Conservation (phyloP, 2,888 invertebrate genomes). For the Dugesia japonica region DNA sequence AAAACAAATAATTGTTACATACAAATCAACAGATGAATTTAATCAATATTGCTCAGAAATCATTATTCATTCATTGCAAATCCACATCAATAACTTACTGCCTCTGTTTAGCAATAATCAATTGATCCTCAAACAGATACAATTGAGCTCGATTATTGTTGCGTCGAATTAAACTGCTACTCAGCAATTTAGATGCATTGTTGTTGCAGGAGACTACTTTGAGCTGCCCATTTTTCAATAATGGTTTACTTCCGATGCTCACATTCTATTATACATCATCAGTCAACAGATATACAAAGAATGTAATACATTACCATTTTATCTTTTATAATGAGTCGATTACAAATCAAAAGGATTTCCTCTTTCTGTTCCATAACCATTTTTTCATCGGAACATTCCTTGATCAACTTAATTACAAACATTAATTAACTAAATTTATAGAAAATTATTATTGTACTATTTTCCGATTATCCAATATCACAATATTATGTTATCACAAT, state of each 20-base stretch:
- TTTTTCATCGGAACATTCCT: constrained; percentile 1
- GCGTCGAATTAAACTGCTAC: background rate
- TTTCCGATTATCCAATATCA: no score
- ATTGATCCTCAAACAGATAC: constrained; percentile 9
- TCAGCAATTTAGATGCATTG: background rate
- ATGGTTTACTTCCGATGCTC: background rate
- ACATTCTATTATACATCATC: background rate
- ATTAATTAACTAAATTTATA: no score
- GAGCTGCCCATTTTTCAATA: background rate
- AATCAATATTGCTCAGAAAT: no score
- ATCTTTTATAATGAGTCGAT: background rate
- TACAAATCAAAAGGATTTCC: background rate
- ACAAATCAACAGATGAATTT: no score
- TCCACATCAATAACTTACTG: background rate
- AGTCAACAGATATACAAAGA: background rate
- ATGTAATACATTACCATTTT: background rate
- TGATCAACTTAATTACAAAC: background rate
- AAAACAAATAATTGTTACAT: no score
- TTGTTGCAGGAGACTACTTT: background rate
- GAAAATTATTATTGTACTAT: no score
- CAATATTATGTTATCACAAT: no score
- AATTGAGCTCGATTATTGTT: background rate
- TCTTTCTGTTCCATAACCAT: constrained; percentile 12
- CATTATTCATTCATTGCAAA: background rate
- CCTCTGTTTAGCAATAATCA: background rate